phyloP scores from a whole-genome alignment of 1,140 invertebrate species.

The Psilanteris sp. region DNA sequence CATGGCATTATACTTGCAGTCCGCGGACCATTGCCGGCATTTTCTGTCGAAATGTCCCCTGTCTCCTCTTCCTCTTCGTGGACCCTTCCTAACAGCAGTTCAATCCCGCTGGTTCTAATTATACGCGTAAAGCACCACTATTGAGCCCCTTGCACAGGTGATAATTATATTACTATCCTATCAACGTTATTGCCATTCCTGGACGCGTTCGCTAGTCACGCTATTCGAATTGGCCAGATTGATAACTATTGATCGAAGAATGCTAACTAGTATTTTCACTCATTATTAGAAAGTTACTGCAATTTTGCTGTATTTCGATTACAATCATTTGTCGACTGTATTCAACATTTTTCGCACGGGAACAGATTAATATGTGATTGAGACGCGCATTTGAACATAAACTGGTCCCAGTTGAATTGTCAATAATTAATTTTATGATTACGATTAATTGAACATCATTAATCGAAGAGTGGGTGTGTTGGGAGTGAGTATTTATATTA shows the following conservation, averaged over 20 bases:
- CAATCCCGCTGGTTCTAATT: constrained; percentile 71
- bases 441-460: no score
- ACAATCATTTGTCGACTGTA: no score
- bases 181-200: constrained; percentile 76
- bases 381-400: no score
- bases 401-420: no score
- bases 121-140: constrained; percentile 70
- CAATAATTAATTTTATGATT: no score
- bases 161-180: constrained; percentile 77
- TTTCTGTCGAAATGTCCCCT: constrained; percentile 11
- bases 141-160: constrained; percentile 70
- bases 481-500: no score
- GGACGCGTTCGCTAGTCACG: constrained; percentile 65
- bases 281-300: constrained; percentile 26
- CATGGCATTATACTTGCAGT: constrained; percentile 73
- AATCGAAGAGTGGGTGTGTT: no score
- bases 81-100: constrained; percentile 62
- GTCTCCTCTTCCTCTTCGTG: constrained; percentile 17
- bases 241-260: constrained; percentile 61
- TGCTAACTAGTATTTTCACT: constrained; percentile 46
- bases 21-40: constrained; percentile 24
- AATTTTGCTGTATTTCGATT: constrained; percentile 21
- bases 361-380: no score
- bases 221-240: constrained; percentile 72
- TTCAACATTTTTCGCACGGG: background rate